phyloP scores from a whole-genome alignment of 2,888 invertebrate genomes.

The Caenorhabditis zanzibari region DNA sequence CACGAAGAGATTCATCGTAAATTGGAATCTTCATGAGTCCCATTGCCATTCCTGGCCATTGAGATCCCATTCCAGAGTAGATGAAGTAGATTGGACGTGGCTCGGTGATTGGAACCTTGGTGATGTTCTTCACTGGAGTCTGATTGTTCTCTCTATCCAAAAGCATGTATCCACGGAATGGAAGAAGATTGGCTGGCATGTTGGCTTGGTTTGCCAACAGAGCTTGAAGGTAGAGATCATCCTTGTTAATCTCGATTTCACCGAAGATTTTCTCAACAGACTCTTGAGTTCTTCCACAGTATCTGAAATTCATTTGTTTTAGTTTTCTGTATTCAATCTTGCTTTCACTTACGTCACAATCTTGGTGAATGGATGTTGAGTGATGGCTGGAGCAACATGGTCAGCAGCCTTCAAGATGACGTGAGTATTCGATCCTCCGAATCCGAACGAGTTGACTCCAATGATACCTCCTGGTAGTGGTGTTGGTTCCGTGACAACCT shows the following conservation, averaged over 20 bases:
- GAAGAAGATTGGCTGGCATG: conserved; percentile 88
- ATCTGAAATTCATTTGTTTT: conserved; percentile 53
- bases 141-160: conserved; percentile 86
- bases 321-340: background rate
- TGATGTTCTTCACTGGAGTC: conserved; percentile 76
- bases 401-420: conserved; percentile 87
- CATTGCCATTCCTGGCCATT: conserved; percentile 97
- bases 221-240: conserved; percentile 78
- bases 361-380: conserved; percentile 73
- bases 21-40: conserved; percentile 90
- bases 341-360: conserved; percentile 71
- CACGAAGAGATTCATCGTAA: conserved; percentile 90
- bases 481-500: conserved; percentile 90
- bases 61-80: conserved; percentile 98
- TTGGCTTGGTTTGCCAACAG: conserved; percentile 81
- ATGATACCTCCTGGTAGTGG: conserved; percentile 94
- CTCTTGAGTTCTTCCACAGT: conserved; percentile 90
- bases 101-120: conserved; percentile 82
- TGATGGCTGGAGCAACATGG: conserved; percentile 65
- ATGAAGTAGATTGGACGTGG: conserved; percentile 91
- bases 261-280: conserved; percentile 82
- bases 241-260: conserved; percentile 73
- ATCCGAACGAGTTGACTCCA: conserved; percentile 97
- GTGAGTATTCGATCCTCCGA: conserved; percentile 97
- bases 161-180: conserved; percentile 90